Evolutionary conservation across 2,797 vertebrate genomes (phyloP).

Genomic region (Hypotaenidia philippensis): DNA sequence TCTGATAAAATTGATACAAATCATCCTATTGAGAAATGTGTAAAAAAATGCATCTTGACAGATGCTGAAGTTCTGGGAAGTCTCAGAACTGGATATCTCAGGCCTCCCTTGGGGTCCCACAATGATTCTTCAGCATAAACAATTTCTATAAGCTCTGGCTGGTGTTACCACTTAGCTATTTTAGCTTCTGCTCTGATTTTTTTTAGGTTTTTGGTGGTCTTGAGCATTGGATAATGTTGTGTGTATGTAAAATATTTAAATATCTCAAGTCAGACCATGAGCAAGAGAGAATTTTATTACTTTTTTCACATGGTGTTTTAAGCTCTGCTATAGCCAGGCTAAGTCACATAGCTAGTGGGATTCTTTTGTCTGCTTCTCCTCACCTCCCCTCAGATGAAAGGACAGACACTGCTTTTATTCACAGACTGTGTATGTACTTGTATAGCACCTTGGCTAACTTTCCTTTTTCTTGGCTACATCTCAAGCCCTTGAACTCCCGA

Average conservation of each 20-base stretch:
- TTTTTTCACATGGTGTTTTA: neutral
- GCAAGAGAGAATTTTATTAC: neutral
- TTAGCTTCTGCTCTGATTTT: neutral
- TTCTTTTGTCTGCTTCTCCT: neutral
- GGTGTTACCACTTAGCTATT: neutral
- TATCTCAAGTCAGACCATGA: neutral
- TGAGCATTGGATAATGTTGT: neutral
- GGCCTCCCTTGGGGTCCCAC: neutral
- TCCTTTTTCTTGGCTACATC: conserved; percentile 32
- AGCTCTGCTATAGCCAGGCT: neutral
- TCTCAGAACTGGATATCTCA: neutral
- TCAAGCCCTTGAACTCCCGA: conserved; percentile 58
- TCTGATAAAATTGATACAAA: neutral
- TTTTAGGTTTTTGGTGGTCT: neutral
- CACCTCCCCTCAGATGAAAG: neutral
- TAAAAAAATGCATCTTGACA: neutral
- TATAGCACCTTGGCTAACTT: neutral
- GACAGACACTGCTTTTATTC: neutral
- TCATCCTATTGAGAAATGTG: neutral
- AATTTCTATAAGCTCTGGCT: neutral
- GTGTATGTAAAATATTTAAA: neutral
- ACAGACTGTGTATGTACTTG: neutral
- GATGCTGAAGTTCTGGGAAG: neutral
- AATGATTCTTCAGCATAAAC: neutral
- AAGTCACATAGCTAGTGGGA: neutral